phyloP scores from a whole-genome alignment of 2,113 vertebrate genomes.

The Castor canadensis region DNA sequence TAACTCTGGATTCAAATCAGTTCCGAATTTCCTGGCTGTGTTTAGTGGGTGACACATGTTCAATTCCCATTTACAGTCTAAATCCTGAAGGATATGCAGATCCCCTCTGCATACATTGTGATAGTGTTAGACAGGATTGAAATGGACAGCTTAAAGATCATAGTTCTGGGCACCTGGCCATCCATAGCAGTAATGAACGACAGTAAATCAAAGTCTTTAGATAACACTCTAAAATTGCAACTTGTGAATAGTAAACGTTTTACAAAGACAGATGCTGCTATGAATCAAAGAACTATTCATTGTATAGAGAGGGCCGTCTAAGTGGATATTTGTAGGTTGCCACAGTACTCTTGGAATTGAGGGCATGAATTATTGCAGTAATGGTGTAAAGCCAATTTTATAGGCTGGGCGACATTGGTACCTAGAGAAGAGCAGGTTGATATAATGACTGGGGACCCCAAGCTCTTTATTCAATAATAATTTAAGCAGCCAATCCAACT shows the following conservation, averaged over 20 bases:
- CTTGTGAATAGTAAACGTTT: neutral
- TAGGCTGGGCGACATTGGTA: neutral
- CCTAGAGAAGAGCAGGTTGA: neutral
- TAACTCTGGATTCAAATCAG: neutral
- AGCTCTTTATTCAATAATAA: neutral
- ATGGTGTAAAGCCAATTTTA: neutral
- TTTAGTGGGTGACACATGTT: neutral
- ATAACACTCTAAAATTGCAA: neutral
- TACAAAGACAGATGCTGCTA: neutral
- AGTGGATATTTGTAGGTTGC: neutral
- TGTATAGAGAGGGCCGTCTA: neutral
- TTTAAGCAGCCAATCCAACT: neutral
- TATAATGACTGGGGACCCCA: neutral
- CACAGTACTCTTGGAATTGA: neutral
- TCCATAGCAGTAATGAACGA: conserved; percentile 13
- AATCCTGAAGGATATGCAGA: neutral
- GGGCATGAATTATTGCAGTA: neutral
- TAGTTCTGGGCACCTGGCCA: neutral
- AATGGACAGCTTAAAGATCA: neutral
- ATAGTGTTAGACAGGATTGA: neutral
- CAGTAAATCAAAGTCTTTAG: neutral
- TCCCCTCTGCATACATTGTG: neutral
- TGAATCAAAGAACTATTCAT: neutral
- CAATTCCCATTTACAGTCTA: neutral
- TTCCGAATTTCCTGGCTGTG: neutral